Percentiles rank a stretch among this genome's conserved stretches.
Evolutionary conservation across 2,888 invertebrate genomes (phyloP).

Genomic region (Aethes cnicana): DNA sequence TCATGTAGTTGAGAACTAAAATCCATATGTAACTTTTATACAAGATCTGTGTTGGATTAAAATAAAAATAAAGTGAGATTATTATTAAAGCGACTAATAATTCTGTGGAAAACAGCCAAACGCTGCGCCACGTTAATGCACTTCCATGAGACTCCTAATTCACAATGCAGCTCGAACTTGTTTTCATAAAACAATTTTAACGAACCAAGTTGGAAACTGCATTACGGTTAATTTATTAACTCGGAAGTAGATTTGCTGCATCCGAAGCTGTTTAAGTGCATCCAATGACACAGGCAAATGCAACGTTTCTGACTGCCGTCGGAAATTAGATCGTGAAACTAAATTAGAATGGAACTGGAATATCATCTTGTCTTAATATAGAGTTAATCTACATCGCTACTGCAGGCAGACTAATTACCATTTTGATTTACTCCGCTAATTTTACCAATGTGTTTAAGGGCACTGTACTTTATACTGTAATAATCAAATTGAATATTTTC

Average conservation of each 20-base stretch:
- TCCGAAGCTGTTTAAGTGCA: slow-evolving; percentile 41
- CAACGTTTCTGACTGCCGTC: slow-evolving; percentile 38
- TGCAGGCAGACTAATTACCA: background rate
- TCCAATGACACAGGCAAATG: slow-evolving; percentile 38
- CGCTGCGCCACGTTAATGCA: background rate
- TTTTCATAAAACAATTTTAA: slow-evolving; percentile 28
- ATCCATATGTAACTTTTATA: too few relatives aligned
- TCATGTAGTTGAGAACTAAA: too few relatives aligned
- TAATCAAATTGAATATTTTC: too few relatives aligned
- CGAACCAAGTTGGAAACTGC: slow-evolving; percentile 30
- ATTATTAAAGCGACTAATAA: background rate
- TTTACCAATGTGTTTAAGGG: too few relatives aligned
- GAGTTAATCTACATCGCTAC: slow-evolving; percentile 9
- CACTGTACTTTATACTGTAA: too few relatives aligned
- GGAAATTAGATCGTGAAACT: slow-evolving; percentile 43
- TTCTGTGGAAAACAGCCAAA: slow-evolving; percentile 2
- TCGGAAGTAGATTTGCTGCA: slow-evolving; percentile 27
- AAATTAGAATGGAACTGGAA: slow-evolving; percentile 43
- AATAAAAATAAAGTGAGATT: background rate
- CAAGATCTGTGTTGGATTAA: too few relatives aligned
- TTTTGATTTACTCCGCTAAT: background rate
- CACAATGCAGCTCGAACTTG: slow-evolving; percentile 18
- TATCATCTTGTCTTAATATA: slow-evolving; percentile 33
- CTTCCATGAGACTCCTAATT: slow-evolving; percentile 8
- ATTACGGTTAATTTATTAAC: slow-evolving; percentile 24